These are phyloP conservation scores for Suricata suricatta DNA, from an alignment of 2,113 vertebrate genomes.

Conservation along the genomic window DNA sequence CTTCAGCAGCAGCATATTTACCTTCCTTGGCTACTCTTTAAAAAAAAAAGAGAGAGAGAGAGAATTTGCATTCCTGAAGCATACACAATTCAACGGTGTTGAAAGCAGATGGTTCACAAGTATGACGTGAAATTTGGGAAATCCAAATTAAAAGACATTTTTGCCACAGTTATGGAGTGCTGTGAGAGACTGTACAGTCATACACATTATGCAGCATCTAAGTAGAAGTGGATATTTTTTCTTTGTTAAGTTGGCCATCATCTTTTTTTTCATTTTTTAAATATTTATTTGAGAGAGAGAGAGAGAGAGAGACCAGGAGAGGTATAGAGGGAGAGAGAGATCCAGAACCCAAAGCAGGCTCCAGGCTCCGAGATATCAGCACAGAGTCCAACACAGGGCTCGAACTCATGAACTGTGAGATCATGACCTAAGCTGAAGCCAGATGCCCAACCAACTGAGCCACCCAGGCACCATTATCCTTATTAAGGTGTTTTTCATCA, in stretches of 20 bases:
- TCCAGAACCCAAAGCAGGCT: too few relatives aligned
- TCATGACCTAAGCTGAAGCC: too few relatives aligned
- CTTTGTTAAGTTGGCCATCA: not conserved
- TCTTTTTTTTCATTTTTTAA: too few relatives aligned
- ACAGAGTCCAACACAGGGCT: too few relatives aligned
- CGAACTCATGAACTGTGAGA: too few relatives aligned
- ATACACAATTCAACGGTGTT: not conserved
- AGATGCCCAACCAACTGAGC: too few relatives aligned
- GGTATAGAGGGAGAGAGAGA: too few relatives aligned
- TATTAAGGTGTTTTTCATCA: not conserved
- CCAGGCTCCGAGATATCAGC: too few relatives aligned
- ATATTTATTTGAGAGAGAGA: too few relatives aligned
- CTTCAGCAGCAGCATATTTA: conserved; percentile 36
- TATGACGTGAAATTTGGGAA: conserved; percentile 52
- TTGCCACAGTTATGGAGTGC: conserved; percentile 14
- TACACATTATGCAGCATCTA: not conserved
- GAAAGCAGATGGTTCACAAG: conserved; percentile 62
- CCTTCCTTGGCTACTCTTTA: conserved; percentile 46
- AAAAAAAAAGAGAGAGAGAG: not conserved
- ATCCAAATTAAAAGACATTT: conserved; percentile 49
- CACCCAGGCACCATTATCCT: not conserved
- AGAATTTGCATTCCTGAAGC: conserved; percentile 58
- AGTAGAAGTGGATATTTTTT: not conserved
- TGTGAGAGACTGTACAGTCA: not conserved
- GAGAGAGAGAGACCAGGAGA: too few relatives aligned